A percentile compares a stretch with the other conserved stretches of the same genome.
phyloP scores from a whole-genome alignment of 2,888 invertebrate species.

The Drosophila percnosoma region DNA sequence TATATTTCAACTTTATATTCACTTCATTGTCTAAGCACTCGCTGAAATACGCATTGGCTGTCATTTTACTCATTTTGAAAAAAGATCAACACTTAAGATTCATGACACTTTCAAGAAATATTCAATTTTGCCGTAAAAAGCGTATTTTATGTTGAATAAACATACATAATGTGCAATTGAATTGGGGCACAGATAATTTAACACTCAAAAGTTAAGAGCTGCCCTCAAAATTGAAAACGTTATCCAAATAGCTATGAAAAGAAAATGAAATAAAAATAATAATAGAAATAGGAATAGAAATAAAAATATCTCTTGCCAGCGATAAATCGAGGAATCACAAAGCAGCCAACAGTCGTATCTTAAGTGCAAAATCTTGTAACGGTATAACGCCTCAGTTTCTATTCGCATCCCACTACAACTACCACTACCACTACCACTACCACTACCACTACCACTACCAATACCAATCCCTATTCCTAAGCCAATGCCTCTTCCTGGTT shows the following conservation, averaged over 20 bases:
- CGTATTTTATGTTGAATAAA: slow-evolving; percentile 19
- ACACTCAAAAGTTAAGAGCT: slow-evolving; percentile 16
- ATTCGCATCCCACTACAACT: background rate
- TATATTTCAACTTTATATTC: background rate
- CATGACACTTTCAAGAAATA: background rate
- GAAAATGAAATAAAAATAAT: slow-evolving; percentile 15
- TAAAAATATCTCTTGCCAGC: slow-evolving; percentile 3
- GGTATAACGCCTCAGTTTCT: slow-evolving; percentile 25
- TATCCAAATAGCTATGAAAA: slow-evolving; percentile 1
- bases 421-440: background rate
- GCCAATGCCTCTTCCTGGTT: slow-evolving; percentile 8
- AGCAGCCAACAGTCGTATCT: slow-evolving; percentile 34
- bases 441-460: no score
- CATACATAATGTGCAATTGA: slow-evolving; percentile 33
- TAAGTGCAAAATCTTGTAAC: slow-evolving; percentile 65
- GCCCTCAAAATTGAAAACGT: slow-evolving; percentile 5
- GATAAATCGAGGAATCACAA: slow-evolving; percentile 18
- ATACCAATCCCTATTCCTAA: background rate
- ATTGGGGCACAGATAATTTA: slow-evolving; percentile 34
- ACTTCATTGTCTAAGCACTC: background rate
- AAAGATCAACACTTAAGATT: background rate
- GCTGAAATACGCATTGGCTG: background rate
- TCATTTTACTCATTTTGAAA: background rate
- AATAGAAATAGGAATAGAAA: slow-evolving; percentile 10
- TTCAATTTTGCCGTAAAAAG: slow-evolving; percentile 15